Conservation (phyloP, 1,140 invertebrate species). For the Magallana angulata region DNA sequence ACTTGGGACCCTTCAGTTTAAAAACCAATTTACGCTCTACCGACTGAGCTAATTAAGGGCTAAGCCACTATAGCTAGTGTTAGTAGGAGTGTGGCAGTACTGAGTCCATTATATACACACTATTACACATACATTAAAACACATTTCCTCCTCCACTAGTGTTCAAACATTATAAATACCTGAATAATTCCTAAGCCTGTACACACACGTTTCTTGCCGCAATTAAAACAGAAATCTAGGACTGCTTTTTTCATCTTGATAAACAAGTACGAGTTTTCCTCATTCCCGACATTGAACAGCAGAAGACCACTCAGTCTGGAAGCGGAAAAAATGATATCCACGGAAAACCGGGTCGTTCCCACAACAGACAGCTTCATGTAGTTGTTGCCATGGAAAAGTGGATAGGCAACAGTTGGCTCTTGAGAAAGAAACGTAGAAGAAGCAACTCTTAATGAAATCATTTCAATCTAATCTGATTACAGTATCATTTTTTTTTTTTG, state of each 20-base stretch:
- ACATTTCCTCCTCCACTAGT: too few relatives aligned
- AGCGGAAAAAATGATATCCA: neutral
- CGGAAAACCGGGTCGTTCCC: neutral
- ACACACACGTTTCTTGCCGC: constrained; percentile 21
- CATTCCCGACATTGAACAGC: constrained; percentile 1
- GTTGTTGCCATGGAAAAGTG: constrained; percentile 24
- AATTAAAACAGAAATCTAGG: constrained; percentile 25
- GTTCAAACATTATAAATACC: neutral
- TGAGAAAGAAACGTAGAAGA: neutral
- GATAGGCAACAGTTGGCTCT: constrained; percentile 16
- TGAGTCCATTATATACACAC: too few relatives aligned
- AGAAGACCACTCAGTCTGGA: neutral
- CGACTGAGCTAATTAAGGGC: too few relatives aligned
- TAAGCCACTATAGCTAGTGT: too few relatives aligned
- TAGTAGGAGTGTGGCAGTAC: too few relatives aligned
- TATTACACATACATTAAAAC: too few relatives aligned
- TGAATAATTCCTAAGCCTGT: neutral
- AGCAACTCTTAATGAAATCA: neutral
- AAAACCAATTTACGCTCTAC: too few relatives aligned
- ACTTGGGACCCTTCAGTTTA: too few relatives aligned
- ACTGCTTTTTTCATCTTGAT: constrained; percentile 19
- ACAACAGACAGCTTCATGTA: constrained; percentile 13
- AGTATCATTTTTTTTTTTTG: too few relatives aligned
- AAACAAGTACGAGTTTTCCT: neutral
- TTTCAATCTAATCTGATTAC: neutral